phyloP scores from a whole-genome alignment of 2,888 invertebrate species.

The Meganola albula region DNA sequence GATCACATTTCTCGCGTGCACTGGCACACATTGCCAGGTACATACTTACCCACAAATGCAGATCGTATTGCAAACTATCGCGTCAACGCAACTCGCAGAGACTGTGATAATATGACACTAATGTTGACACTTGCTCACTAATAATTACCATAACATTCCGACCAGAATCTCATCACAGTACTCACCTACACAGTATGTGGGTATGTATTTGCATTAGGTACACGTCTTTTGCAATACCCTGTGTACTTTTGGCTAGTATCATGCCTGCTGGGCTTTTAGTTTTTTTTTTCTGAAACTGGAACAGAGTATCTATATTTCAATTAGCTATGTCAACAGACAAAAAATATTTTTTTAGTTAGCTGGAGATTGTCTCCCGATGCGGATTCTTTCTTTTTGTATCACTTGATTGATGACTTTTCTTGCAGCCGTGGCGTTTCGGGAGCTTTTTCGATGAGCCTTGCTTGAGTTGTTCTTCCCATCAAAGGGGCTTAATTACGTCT shows the following conservation, averaged over 20 bases:
- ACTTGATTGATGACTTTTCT: constrained; percentile 66
- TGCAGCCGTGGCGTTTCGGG: constrained; percentile 47
- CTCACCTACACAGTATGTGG: too few relatives aligned
- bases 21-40: constrained; percentile 36
- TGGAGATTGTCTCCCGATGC: constrained; percentile 46
- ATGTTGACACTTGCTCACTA: constrained; percentile 28
- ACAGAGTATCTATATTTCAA: constrained; percentile 50
- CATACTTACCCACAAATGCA: too few relatives aligned
- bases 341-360: constrained; percentile 45
- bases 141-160: constrained; percentile 39
- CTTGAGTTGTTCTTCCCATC: constrained; percentile 44
- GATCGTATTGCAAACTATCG: constrained; percentile 41
- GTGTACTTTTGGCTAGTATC: too few relatives aligned
- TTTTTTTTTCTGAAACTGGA: constrained; percentile 20
- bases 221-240: too few relatives aligned
- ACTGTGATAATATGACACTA: constrained; percentile 29
- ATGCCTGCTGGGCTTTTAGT: too few relatives aligned
- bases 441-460: constrained; percentile 39
- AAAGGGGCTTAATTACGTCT: constrained; percentile 46
- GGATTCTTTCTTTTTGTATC: constrained; percentile 52
- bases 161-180: too few relatives aligned
- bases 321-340: constrained; percentile 42
- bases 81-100: constrained; percentile 25
- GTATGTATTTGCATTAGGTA: too few relatives aligned
- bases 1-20: constrained; percentile 55